Percentiles rank a stretch among this genome's conserved stretches.
These are phyloP conservation scores for Tricholaema leucomelas DNA, from an alignment of 2,113 vertebrate species.

Conservation along the genomic window DNA sequence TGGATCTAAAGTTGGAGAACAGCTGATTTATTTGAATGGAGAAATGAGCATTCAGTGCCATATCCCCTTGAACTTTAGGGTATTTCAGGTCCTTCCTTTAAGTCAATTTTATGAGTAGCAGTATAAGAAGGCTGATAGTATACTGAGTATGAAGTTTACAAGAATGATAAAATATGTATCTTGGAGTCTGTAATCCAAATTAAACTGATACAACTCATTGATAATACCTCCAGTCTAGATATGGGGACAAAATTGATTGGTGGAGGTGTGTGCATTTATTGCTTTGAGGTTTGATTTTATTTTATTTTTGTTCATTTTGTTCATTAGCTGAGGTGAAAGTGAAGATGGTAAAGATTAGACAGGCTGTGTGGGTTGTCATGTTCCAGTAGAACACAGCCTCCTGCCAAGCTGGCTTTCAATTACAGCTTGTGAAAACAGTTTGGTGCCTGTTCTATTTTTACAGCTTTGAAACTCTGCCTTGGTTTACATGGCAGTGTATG, in stretches of 20 bases:
- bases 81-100: not conserved
- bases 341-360: not conserved
- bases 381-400: not conserved
- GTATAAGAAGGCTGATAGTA: not conserved
- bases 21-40: not conserved
- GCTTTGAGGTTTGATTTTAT: not conserved
- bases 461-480: not conserved
- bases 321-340: not conserved
- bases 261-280: not conserved
- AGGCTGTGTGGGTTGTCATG: not conserved
- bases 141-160: not conserved
- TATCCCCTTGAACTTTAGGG: not conserved
- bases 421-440: not conserved
- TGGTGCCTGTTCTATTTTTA: not conserved
- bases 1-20: not conserved
- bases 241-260: not conserved
- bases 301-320: not conserved
- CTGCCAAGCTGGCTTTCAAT: not conserved
- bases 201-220: not conserved
- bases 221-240: not conserved
- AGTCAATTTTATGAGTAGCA: not conserved
- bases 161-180: not conserved
- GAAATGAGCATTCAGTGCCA: not conserved
- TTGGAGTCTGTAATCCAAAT: not conserved
- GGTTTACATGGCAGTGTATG: not conserved